Base-by-base conservation (phyloP, 2,113 vertebrate species). In the Xiphorhynchus elegans region DNA sequence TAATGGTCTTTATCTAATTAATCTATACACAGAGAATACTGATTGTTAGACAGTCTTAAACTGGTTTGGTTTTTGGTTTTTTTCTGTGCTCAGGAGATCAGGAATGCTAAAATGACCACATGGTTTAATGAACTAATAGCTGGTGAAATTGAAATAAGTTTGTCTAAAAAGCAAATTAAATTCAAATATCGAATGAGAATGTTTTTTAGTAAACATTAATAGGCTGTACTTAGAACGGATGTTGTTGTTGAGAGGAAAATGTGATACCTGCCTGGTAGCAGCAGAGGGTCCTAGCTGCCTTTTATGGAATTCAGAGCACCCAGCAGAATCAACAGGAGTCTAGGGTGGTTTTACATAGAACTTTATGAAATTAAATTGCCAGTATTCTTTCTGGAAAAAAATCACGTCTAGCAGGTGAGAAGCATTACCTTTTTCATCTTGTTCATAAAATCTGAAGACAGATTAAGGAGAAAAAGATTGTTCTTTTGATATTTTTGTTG, bases 221-320 rank as follows among this genome's bases (percentile, higher is more conserved):
- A 96, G 92, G 56, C 92, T 95, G 95, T 95, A 92, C 87, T 97
- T 96, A 68, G 76, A 97, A 96, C 84, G 96, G 94, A 93, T 97
- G 95, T 94, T 92, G 87, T 94, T 96, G 96, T 97, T 78, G 66
- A 96, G 90, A 97, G 55, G 42, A 97, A 98, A 97, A 97, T 86
- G 95, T 97, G 96, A 95, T 97, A 93, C 97, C 94, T 98, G 95
- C 91, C 92, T 91, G 93, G 92, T 92, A 93, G 96, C 97, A 97
- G 87, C 96, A 97, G 97, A 97, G 92, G 93, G 92, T 97, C 97
- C 90, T 81, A 69, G 68, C 75, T 5, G 50, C 93, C 91, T 96
- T 97, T 95, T 95, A 69, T 75, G 84, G 94, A 76, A 76, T 95
- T 97, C 88, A 89, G 46, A 83, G 79, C 44, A 87, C 69, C 60